phyloP scores from a whole-genome alignment of 2,113 vertebrate species.

The Mungos mungo region DNA sequence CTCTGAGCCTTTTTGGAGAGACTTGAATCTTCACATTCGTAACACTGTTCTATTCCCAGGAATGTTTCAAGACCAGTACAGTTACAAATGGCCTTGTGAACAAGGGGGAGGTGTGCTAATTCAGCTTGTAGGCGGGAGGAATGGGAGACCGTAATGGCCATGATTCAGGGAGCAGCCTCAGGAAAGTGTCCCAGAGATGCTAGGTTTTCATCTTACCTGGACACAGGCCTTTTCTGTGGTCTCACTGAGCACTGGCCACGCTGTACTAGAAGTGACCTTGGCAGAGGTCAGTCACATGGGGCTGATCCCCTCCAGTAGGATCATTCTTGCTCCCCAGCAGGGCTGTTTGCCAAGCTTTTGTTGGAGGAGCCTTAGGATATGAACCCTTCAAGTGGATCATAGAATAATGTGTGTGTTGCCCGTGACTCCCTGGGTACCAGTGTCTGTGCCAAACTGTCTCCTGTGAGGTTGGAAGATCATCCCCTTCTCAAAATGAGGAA shows the following conservation, averaged over 20 bases:
- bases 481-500: neutral
- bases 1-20: neutral
- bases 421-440: neutral
- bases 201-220: neutral
- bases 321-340: neutral
- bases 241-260: neutral
- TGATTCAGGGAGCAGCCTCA: neutral
- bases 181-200: accelerated
- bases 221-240: neutral
- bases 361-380: neutral
- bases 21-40: neutral
- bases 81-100: neutral
- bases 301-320: constrained; percentile 9
- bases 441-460: neutral
- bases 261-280: neutral
- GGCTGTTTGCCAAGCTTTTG: neutral
- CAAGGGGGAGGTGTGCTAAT: neutral
- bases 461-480: neutral
- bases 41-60: neutral
- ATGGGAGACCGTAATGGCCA: neutral
- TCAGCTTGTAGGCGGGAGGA: neutral
- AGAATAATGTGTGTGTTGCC: neutral
- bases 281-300: neutral
- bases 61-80: neutral
- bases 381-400: accelerated